Evolutionary conservation across 53 echinoderm and acorn worm genomes (phyloP).

Genomic region (Actinopyga echinites): DNA sequence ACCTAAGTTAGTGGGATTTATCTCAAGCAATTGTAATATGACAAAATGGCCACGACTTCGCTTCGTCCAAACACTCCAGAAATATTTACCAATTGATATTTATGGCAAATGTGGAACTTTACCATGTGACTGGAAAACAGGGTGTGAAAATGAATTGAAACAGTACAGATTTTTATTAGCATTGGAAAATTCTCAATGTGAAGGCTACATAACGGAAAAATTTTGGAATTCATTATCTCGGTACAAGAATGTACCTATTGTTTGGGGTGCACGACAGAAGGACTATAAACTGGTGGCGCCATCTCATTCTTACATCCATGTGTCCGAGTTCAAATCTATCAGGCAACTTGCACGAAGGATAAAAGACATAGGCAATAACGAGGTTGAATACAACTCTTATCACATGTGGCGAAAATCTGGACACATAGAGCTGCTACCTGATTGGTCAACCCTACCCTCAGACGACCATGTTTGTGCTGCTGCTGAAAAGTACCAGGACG

Average conservation of each 20-base stretch:
- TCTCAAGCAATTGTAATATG: conserved; percentile 40
- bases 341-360: neutral
- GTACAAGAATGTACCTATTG: conserved; percentile 18
- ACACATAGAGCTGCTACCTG: conserved; percentile 2
- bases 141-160: conserved; percentile 20
- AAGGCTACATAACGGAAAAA: conserved; percentile 38
- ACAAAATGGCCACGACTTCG: conserved; percentile 41
- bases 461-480: conserved; percentile 31
- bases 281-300: conserved; percentile 35
- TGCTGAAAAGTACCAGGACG: conserved; percentile 26
- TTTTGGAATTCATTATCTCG: conserved; percentile 31
- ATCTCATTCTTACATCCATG: conserved; percentile 12
- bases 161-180: conserved; percentile 34
- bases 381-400: conserved; percentile 17
- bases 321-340: conserved; percentile 10
- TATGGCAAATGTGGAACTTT: conserved; percentile 43
- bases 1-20: conserved; percentile 15
- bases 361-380: neutral
- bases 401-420: conserved; percentile 16
- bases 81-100: conserved; percentile 20
- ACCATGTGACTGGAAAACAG: neutral
- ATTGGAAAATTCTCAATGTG: conserved; percentile 36
- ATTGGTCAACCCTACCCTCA: conserved; percentile 26
- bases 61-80: conserved; percentile 9
- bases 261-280: conserved; percentile 29